Conservation (phyloP, 2,888 invertebrate genomes). For the Synanthedon formicaeformis region DNA sequence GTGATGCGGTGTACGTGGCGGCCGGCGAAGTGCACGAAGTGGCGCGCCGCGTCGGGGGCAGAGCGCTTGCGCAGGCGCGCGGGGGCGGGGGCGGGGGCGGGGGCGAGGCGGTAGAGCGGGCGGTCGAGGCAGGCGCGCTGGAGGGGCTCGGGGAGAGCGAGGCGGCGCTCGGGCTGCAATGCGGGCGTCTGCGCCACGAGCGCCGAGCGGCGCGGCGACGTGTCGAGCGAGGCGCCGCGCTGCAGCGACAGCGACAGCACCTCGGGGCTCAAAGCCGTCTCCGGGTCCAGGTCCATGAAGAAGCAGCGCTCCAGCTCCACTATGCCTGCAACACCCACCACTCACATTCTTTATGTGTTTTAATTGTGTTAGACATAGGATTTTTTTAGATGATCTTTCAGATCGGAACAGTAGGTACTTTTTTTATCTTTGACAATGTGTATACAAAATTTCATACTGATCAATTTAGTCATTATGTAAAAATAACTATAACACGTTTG, state of each 20-base stretch:
- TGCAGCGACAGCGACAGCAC: constrained; percentile 69
- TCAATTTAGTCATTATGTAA: no score
- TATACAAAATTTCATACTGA: no score
- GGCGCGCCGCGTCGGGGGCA: constrained; percentile 49
- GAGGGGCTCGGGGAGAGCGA: constrained; percentile 25
- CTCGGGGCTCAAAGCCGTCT: constrained; percentile 79
- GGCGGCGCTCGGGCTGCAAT: constrained; percentile 45
- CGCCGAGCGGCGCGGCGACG: constrained; percentile 79
- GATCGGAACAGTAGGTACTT: no score
- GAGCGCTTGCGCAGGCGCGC: constrained; percentile 65
- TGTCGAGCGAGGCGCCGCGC: constrained; percentile 85
- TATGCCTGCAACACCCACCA: constrained; percentile 67
- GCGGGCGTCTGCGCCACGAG: constrained; percentile 82
- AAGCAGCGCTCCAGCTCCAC: constrained; percentile 89
- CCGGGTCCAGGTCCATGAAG: constrained; percentile 88
- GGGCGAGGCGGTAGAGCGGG: constrained; percentile 3
- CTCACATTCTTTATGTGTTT: no score
- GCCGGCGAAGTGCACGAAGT: constrained; percentile 84
- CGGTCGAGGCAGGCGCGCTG: constrained; percentile 8
- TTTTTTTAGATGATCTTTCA: no score
- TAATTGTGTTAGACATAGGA: no score
- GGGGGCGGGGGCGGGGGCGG: background rate
- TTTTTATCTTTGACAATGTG: no score
- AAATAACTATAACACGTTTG: no score
- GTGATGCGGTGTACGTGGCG: constrained; percentile 79